phyloP scores from a whole-genome alignment of 2,888 invertebrate species.

The Eupeodes latifasciatus region DNA sequence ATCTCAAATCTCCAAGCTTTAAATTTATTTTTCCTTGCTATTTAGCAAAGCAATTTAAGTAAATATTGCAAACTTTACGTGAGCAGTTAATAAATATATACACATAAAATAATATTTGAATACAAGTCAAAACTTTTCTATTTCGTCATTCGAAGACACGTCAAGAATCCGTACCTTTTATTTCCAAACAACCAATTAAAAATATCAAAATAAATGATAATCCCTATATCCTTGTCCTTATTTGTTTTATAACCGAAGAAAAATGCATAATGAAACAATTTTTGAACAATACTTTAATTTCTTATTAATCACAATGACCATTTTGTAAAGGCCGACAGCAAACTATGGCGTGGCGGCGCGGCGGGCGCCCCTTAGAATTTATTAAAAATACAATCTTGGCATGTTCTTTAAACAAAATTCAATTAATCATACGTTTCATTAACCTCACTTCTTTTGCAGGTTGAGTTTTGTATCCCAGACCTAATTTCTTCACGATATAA shows the following conservation, averaged over 20 bases:
- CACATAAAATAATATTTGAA: too few species aligned
- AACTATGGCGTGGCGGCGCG: not conserved
- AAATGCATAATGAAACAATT: too few species aligned
- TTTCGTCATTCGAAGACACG: too few species aligned
- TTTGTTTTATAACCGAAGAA: not conserved
- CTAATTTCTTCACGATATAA: not conserved
- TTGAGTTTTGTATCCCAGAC: slow-evolving; percentile 6
- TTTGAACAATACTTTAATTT: not conserved
- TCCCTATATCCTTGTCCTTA: not conserved
- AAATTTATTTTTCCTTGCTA: too few species aligned
- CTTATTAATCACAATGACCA: not conserved
- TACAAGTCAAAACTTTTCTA: too few species aligned
- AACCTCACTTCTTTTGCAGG: not conserved
- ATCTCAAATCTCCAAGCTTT: too few species aligned
- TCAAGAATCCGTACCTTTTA: too few species aligned
- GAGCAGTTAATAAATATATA: too few species aligned
- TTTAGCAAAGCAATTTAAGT: too few species aligned
- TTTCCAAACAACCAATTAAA: too few species aligned
- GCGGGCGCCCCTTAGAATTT: slow-evolving; percentile 28
- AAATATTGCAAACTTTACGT: too few species aligned
- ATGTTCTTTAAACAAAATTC: not conserved
- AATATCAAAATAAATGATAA: too few species aligned
- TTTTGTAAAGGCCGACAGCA: not conserved
- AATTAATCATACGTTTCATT: slow-evolving; percentile 31
- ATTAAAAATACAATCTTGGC: slow-evolving; percentile 16